Base-by-base conservation (phyloP, 2,888 invertebrate species). In the Clitarchus hookeri region DNA sequence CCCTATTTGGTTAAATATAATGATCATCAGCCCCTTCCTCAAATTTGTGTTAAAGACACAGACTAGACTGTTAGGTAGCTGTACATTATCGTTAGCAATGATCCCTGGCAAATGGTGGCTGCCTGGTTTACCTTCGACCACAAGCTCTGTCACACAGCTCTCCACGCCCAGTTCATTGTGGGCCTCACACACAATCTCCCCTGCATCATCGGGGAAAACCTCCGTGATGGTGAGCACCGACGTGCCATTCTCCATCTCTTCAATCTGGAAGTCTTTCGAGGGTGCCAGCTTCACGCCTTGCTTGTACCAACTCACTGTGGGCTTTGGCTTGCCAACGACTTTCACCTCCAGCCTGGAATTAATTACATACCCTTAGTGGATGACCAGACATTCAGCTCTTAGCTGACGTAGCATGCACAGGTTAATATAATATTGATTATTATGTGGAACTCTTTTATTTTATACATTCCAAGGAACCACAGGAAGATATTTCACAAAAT, bases 161-260 rank as follows among this genome's bases (percentile, higher is more conserved):
- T 96, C 96, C 87, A 96, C 95, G 86, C 98, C 98, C 85, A 96
- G 93, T 85, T 96, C 94, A 92, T 98, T 98, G 90, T 94, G 94
- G 27, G 98, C 98, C 92, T 97, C 97, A 91, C 96, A 97, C 89
- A 95, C 95, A 89, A 98, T 97, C 91, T 97, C 97, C 85, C 98
- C 98, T 86, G 95, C 95, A 91, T 98, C 98, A 91, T 98, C 97
- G 89, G 97, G 96, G 91, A 96, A 97, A 12, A 97, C 95, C 92
- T 97, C 96, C 86, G 96, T 94, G 89, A 98, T 97, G 84, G 96
- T 96, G 86, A 98, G 92, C 88, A 96, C 94, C 19, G 97, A 97
- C 80, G 96, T 96, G 87, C 97, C 97, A 91, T 97, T 97, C 89
- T 97, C 96, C 91, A 95, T 94, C 91, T 96, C 95, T 91, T 97